Conservation (phyloP, 2,113 vertebrate genomes). For the Toxotes chatareus region DNA sequence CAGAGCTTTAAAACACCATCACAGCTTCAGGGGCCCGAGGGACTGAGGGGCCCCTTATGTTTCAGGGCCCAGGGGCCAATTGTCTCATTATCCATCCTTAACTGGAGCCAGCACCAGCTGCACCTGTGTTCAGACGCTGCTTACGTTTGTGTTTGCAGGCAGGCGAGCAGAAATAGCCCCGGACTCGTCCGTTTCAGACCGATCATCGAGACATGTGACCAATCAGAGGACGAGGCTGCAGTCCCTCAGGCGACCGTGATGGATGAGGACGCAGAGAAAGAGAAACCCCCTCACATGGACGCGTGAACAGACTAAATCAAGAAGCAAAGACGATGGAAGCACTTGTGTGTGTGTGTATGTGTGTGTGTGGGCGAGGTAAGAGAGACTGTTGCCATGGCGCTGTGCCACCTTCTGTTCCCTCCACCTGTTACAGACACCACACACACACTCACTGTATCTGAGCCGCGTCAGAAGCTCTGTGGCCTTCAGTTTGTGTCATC, state of each 20-base stretch:
- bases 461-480: constrained; percentile 26
- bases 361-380: constrained; percentile 43
- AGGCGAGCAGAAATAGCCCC: background rate
- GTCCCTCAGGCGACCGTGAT: too few relatives aligned
- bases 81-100: background rate
- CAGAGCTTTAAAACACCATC: too few relatives aligned
- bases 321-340: constrained; percentile 16
- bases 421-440: constrained; percentile 54
- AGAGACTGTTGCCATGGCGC: constrained; percentile 67
- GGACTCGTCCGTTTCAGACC: background rate
- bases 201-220: background rate
- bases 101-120: background rate
- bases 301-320: background rate
- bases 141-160: background rate
- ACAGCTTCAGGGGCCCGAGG: too few relatives aligned
- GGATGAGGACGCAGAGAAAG: background rate
- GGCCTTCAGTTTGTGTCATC: constrained; percentile 28
- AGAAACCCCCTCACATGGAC: background rate
- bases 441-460: background rate
- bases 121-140: background rate
- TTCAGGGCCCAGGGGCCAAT: background rate
- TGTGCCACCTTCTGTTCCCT: constrained; percentile 61
- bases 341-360: constrained; percentile 14
- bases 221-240: background rate
- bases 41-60: too few relatives aligned